Percentiles rank a stretch among this genome's conserved stretches.
These are phyloP conservation scores for Liopterus haemorrhoidalis DNA, from an alignment of 2,888 invertebrate species.

Conservation along the genomic window DNA sequence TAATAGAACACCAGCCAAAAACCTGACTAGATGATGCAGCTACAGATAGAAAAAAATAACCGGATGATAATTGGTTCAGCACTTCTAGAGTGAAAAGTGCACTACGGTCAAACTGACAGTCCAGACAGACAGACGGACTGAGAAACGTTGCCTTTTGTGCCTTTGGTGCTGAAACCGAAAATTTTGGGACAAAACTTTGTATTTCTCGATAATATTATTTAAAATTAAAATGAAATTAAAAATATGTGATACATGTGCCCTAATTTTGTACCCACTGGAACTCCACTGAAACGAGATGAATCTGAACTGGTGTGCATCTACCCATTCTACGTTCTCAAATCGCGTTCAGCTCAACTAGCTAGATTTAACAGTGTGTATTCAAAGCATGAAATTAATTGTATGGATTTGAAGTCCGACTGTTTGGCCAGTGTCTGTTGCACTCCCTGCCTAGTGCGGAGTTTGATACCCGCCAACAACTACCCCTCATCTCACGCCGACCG, in stretches of 20 bases:
- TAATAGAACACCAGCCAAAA: too few relatives aligned
- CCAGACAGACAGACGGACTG: too few relatives aligned
- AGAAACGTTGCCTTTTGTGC: too few relatives aligned
- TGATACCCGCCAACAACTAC: too few relatives aligned
- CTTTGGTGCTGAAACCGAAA: neutral
- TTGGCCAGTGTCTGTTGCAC: constrained; percentile 18
- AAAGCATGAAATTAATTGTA: constrained; percentile 24
- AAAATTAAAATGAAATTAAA: neutral
- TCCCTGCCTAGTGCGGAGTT: too few relatives aligned
- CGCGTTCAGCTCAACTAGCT: constrained; percentile 5
- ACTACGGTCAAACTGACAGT: too few relatives aligned
- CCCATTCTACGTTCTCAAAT: too few relatives aligned
- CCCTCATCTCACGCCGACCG: too few relatives aligned
- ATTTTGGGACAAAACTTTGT: neutral
- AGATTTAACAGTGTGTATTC: constrained; percentile 23
- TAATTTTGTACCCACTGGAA: neutral
- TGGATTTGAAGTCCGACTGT: constrained; percentile 22
- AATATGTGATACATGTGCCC: neutral
- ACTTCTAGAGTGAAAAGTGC: too few relatives aligned
- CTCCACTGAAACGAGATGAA: neutral
- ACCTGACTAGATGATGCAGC: too few relatives aligned
- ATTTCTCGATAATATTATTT: neutral
- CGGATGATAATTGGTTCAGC: too few relatives aligned
- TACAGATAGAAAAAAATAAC: too few relatives aligned
- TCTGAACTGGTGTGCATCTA: neutral